Evolutionary conservation across 2,113 vertebrate species (phyloP).

Genomic region (Meleagris gallopavo): DNA sequence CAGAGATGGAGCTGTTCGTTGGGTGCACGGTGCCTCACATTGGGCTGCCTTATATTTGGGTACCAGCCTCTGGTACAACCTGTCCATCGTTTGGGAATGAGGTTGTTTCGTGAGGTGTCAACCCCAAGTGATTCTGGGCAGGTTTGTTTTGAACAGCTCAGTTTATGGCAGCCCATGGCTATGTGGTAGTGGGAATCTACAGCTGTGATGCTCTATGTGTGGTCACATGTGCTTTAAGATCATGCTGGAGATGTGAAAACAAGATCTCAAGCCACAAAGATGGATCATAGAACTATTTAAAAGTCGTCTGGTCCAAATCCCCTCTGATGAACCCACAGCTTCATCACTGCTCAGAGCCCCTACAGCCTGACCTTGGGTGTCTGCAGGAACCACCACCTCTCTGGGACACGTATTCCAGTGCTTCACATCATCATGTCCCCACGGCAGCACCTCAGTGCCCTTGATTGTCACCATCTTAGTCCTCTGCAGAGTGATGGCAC

Average conservation of each 20-base stretch:
- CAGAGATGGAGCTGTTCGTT: background rate
- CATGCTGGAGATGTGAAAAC: background rate
- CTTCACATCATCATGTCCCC: no score
- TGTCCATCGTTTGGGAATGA: background rate
- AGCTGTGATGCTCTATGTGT: background rate
- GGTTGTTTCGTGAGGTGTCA: background rate
- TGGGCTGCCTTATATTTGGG: background rate
- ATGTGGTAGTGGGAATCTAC: background rate
- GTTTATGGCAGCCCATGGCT: background rate
- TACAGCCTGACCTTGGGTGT: no score
- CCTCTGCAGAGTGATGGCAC: background rate
- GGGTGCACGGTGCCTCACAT: fast-evolving
- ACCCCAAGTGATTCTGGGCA: background rate
- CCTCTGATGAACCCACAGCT: no score
- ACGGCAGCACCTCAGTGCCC: background rate
- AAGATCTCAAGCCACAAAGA: background rate
- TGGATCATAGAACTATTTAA: background rate
- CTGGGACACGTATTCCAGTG: no score
- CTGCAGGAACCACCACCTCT: no score
- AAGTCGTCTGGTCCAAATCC: no score
- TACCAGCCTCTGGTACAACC: no score
- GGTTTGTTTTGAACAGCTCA: background rate
- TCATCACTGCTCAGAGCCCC: no score
- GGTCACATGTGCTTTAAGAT: background rate
- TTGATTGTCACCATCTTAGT: background rate